Conservation (phyloP, 2,797 vertebrate genomes). For the Myotis myotis region DNA sequence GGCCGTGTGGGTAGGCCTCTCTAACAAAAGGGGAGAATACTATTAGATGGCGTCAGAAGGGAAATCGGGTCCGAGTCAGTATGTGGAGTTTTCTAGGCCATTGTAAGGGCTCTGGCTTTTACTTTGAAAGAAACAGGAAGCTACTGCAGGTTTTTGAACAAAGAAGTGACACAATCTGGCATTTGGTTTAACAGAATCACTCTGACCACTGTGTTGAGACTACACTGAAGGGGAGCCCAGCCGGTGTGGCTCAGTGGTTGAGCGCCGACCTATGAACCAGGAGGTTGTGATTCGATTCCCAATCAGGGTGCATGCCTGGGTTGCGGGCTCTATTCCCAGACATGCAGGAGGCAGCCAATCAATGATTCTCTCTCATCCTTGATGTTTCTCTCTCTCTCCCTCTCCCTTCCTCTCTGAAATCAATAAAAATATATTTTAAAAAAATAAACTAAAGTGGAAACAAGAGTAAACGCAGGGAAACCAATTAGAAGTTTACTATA, state of each 20-base stretch:
- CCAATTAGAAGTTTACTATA: neutral
- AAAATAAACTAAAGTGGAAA: too few species aligned
- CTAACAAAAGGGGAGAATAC: neutral
- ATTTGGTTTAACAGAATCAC: neutral
- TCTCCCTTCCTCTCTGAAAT: too few species aligned
- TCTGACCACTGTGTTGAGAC: neutral
- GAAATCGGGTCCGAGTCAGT: neutral
- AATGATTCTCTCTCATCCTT: too few species aligned
- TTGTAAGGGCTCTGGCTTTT: neutral
- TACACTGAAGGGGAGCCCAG: neutral
- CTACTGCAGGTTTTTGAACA: neutral
- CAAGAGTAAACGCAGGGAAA: neutral
- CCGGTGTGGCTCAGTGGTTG: too few species aligned
- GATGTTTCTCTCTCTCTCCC: too few species aligned
- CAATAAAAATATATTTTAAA: too few species aligned
- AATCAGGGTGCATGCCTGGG: too few species aligned
- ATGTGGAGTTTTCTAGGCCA: neutral
- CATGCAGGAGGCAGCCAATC: too few species aligned
- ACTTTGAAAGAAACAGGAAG: neutral
- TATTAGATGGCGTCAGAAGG: neutral
- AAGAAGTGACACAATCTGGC: neutral
- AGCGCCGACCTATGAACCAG: too few species aligned
- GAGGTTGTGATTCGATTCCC: too few species aligned
- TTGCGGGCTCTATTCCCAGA: too few species aligned
- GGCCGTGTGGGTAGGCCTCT: neutral